A percentile compares a stretch with the other conserved stretches of the same genome.
These are phyloP conservation scores for Formica aserva DNA, from an alignment of 2,888 invertebrate species.

Conservation along the genomic window DNA sequence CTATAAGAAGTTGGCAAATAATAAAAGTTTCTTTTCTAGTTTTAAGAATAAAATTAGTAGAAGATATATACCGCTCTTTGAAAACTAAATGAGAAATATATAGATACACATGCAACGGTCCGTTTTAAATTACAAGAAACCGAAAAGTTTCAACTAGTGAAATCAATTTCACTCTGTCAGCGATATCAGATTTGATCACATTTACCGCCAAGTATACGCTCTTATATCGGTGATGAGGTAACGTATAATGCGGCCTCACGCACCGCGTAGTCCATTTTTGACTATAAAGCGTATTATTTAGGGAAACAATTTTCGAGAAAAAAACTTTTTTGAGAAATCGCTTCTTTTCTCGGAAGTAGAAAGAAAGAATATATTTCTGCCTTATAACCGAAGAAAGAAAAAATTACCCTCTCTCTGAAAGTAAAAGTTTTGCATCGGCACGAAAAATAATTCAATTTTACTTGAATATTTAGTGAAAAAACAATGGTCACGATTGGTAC, in stretches of 20 bases:
- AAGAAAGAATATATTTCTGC: slow-evolving; percentile 60
- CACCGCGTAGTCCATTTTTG: slow-evolving; percentile 57
- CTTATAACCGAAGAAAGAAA: slow-evolving; percentile 60
- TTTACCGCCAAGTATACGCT: slow-evolving; percentile 47
- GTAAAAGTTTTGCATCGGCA: slow-evolving; percentile 60
- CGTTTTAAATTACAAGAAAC: slow-evolving; percentile 11
- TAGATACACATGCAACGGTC: not conserved
- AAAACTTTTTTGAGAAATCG: slow-evolving; percentile 67
- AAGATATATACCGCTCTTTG: not conserved
- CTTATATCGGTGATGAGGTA: slow-evolving; percentile 68
- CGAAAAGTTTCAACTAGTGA: not conserved
- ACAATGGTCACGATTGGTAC: slow-evolving; percentile 46
- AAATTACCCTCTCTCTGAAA: slow-evolving; percentile 60
- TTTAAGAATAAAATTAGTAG: not conserved
- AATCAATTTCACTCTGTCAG: slow-evolving; percentile 2
- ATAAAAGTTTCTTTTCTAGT: not conserved
- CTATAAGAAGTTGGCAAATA: not conserved
- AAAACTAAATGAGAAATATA: not conserved
- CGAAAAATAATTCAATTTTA: slow-evolving; percentile 43
- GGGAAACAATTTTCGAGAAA: slow-evolving; percentile 63
- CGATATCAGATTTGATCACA: slow-evolving; percentile 18
- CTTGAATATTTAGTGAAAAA: slow-evolving; percentile 62
- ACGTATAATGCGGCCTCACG: slow-evolving; percentile 57
- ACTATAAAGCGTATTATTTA: slow-evolving; percentile 56
- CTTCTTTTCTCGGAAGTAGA: slow-evolving; percentile 52